These are phyloP conservation scores for Noctua janthe DNA, from an alignment of 2,888 invertebrate genomes.

Conservation along the genomic window DNA sequence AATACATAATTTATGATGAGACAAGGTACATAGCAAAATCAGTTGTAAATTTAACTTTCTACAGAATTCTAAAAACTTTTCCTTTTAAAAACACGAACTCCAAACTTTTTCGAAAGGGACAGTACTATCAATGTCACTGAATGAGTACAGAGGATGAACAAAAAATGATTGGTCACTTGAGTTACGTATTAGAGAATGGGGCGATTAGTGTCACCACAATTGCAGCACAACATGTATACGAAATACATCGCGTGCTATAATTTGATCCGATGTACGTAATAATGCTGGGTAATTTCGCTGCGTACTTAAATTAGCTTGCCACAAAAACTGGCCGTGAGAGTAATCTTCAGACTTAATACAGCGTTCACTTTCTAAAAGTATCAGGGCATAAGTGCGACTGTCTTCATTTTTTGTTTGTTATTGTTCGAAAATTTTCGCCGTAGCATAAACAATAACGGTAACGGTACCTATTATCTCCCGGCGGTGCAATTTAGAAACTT, in stretches of 20 bases:
- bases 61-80: not conserved
- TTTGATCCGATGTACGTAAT: slow-evolving; percentile 69
- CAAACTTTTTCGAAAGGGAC: slow-evolving; percentile 69
- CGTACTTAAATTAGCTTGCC: slow-evolving; percentile 72
- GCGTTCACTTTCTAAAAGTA: slow-evolving; percentile 79
- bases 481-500: slow-evolving; percentile 75
- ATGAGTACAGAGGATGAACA: slow-evolving; percentile 55
- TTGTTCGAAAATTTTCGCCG: slow-evolving; percentile 36
- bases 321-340: slow-evolving; percentile 76
- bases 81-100: not conserved
- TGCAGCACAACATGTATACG: slow-evolving; percentile 73
- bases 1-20: not conserved
- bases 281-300: slow-evolving; percentile 67
- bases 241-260: slow-evolving; percentile 74
- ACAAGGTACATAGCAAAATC: not conserved
- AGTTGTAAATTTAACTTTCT: not conserved
- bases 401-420: slow-evolving; percentile 65
- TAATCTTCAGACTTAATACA: slow-evolving; percentile 66
- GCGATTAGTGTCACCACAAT: slow-evolving; percentile 83
- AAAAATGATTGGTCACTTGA: slow-evolving; percentile 78
- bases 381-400: slow-evolving; percentile 62
- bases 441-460: slow-evolving; percentile 69
- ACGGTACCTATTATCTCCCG: slow-evolving; percentile 72
- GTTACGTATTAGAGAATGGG: slow-evolving; percentile 71
- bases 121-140: slow-evolving; percentile 53